Evolutionary conservation across 2,113 vertebrate genomes (phyloP).

Genomic region (Psophia crepitans): DNA sequence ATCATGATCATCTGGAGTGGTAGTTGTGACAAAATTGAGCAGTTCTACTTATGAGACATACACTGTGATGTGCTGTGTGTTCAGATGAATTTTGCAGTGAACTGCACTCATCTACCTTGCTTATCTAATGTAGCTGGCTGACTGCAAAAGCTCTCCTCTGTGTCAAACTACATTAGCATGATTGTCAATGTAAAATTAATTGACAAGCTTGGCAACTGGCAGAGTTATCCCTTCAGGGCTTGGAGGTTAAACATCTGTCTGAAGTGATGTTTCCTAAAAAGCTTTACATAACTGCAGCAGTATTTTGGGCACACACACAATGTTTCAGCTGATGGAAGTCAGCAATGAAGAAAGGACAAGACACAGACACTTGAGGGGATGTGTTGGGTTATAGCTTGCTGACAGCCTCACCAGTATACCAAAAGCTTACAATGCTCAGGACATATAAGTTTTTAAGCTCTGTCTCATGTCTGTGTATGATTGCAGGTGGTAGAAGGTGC

Average conservation of each 20-base stretch:
- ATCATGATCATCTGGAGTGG: background rate
- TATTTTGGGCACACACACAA: conserved; percentile 34
- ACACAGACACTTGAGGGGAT: background rate
- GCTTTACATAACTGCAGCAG: conserved; percentile 52
- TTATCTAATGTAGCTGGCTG: conserved; percentile 38
- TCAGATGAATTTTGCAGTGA: background rate
- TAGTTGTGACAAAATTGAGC: background rate
- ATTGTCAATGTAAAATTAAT: conserved; percentile 68
- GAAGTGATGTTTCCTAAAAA: conserved; percentile 67
- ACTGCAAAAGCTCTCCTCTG: background rate
- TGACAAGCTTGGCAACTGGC: conserved; percentile 46
- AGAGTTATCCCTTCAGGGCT: conserved; percentile 38
- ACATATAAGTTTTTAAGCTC: conserved; percentile 30
- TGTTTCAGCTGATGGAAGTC: background rate
- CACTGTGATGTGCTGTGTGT: background rate
- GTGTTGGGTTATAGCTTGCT: background rate
- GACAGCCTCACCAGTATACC: background rate
- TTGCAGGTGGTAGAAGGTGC: background rate
- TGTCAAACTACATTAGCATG: conserved; percentile 65
- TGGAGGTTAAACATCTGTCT: conserved; percentile 68
- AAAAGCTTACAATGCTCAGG: background rate
- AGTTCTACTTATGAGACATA: background rate
- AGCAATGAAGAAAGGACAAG: background rate
- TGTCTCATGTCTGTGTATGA: background rate
- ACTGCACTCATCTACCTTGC: conserved; percentile 11